Percentiles rank a stretch among this genome's conserved stretches.
These are phyloP conservation scores for Drosophila vallismaia DNA, from an alignment of 2,888 invertebrate genomes.

Conservation along the genomic window DNA sequence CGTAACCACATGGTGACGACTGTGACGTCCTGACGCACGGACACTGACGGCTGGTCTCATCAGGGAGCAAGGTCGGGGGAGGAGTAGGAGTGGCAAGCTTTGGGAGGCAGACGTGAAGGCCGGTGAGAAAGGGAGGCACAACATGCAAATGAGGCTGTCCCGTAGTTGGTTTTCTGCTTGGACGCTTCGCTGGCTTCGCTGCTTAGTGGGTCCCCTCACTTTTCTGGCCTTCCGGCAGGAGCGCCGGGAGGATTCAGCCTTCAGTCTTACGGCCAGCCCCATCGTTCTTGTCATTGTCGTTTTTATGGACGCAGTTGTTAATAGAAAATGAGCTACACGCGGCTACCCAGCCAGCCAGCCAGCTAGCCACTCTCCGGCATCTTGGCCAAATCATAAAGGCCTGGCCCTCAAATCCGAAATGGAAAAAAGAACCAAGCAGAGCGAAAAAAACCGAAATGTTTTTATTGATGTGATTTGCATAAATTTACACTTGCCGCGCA, in stretches of 20 bases:
- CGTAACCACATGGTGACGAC: constrained; percentile 72
- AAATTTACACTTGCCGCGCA: constrained; percentile 74
- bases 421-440: constrained; percentile 44
- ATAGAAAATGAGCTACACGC: constrained; percentile 78
- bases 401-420: constrained; percentile 32
- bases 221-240: constrained; percentile 17
- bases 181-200: constrained; percentile 73
- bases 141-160: constrained; percentile 78
- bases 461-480: constrained; percentile 81
- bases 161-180: constrained; percentile 79
- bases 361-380: constrained; percentile 43
- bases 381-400: constrained; percentile 73
- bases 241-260: constrained; percentile 14
- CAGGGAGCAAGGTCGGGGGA: constrained; percentile 18
- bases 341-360: constrained; percentile 30
- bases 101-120: background rate
- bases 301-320: constrained; percentile 79
- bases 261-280: constrained; percentile 18
- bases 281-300: constrained; percentile 51
- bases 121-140: background rate
- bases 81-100: background rate
- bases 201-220: constrained; percentile 26
- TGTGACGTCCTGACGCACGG: constrained; percentile 52
- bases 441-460: constrained; percentile 70
- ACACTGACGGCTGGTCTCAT: constrained; percentile 50